phyloP scores from a whole-genome alignment of 2,797 vertebrate genomes.

The Babyrousa celebensis region DNA sequence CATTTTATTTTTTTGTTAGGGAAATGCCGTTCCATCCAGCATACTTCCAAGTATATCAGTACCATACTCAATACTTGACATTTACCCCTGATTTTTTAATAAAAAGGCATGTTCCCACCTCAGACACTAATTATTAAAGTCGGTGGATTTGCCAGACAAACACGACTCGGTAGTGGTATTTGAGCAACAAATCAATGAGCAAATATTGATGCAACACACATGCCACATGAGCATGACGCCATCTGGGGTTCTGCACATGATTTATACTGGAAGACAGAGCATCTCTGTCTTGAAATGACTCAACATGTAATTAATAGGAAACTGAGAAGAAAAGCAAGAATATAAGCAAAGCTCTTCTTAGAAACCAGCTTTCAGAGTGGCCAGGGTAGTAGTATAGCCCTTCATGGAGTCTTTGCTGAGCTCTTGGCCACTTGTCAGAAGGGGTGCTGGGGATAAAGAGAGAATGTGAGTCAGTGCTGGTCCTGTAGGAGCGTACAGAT shows the following conservation, averaged over 20 bases:
- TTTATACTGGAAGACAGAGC: slow-evolving; percentile 61
- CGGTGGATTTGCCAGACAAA: slow-evolving; percentile 75
- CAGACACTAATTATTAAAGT: slow-evolving; percentile 82
- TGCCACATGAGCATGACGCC: slow-evolving; percentile 75
- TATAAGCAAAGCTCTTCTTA: neutral
- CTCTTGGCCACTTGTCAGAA: neutral
- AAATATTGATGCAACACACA: slow-evolving; percentile 85
- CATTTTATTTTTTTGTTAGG: neutral
- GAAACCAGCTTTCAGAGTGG: neutral
- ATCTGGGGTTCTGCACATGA: slow-evolving; percentile 79
- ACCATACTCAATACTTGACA: neutral
- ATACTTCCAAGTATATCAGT: neutral
- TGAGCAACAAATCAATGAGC: slow-evolving; percentile 85
- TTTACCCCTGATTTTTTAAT: neutral
- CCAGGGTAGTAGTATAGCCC: neutral
- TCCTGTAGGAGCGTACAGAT: neutral
- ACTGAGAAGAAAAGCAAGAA: slow-evolving; percentile 28
- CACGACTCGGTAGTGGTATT: slow-evolving; percentile 78
- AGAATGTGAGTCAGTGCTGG: neutral
- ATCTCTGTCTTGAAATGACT: slow-evolving; percentile 67
- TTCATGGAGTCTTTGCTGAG: neutral
- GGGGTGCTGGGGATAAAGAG: neutral
- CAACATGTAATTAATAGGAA: slow-evolving; percentile 68
- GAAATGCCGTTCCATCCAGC: neutral
- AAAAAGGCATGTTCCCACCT: slow-evolving; percentile 74